Evolutionary conservation across 1,140 invertebrate genomes (phyloP), one percentile per base, ranked within the genome.

Genomic region (Halyomorpha halys): DNA sequence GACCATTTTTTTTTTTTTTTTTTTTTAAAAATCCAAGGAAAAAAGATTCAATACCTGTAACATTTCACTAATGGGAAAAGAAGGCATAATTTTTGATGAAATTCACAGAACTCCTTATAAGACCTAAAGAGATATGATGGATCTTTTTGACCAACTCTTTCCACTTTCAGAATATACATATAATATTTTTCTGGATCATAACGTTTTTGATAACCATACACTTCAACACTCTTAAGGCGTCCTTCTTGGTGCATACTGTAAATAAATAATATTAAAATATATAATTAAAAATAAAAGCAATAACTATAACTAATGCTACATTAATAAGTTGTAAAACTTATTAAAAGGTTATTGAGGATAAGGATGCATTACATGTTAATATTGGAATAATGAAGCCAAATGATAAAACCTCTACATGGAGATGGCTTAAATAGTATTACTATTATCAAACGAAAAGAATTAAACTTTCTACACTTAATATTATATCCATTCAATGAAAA

Each of bases 171-270:
- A 69, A 95, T 89, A 74, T 96, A 99, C 71, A 97, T 92, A 76
- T 99, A 99, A 78, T 96, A 94, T 78, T 98, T 98, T 72, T 98
- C 94, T 23, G 94, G 94, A 75, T 93, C 91, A 74, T 96, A 97
- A 68, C 93, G 83, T 75, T 99, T 99, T 77, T 96, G 89, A 75
- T 86, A 96, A 59, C 87, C 86, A 56, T 89, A 82, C 13, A 98
- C 89, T 74, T 87, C 84, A 2, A 97, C 89, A 63, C 81, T 83
- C n/a, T 82, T 83, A 59, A 99, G 83, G 27, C 87, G 83, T 14
- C 95, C 96, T 78, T 98, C 96, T 74, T 87, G 86, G 23, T 66
- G 62, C 66, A 71, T 68, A 27, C 70, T 72, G 23, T 45, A 67
- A 34, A n/a, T 19, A 34, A 64, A 54, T 23, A 8, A 19, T 18